Conservation (phyloP, 1,140 invertebrate species). For the Sminthurides bifidus region DNA sequence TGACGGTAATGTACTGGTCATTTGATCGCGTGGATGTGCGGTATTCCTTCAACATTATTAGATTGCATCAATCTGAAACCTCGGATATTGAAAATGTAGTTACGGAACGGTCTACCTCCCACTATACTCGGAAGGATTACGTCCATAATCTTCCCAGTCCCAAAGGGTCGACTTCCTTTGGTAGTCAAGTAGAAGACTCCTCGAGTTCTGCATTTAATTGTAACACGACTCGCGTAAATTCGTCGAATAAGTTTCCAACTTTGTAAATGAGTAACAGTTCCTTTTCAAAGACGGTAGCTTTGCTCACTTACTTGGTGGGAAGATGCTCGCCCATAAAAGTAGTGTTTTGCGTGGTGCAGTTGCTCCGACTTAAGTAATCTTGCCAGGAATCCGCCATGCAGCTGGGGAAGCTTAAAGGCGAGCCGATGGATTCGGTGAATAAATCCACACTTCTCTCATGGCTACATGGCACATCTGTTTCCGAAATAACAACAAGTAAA, state of each 20-base stretch:
- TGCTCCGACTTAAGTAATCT: not conserved
- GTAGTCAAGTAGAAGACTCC: slow-evolving; percentile 1
- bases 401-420: slow-evolving; percentile 11
- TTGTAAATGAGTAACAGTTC: no score
- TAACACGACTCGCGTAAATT: no score
- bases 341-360: not conserved
- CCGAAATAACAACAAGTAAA: no score
- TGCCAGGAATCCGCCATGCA: slow-evolving; percentile 2
- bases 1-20: not conserved
- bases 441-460: not conserved
- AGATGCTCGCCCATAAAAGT: slow-evolving; percentile 12
- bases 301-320: slow-evolving; percentile 12
- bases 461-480: slow-evolving; percentile 2
- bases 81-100: not conserved
- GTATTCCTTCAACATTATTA: not conserved
- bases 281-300: no score
- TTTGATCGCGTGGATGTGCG: not conserved
- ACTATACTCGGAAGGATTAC: not conserved
- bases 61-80: not conserved
- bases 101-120: not conserved
- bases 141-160: not conserved
- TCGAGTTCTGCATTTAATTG: not conserved
- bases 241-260: no score
- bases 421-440: slow-evolving; percentile 13
- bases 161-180: not conserved